Evolutionary conservation across 2,797 vertebrate species (phyloP).

Genomic region (Melanogrammus aeglefinus): DNA sequence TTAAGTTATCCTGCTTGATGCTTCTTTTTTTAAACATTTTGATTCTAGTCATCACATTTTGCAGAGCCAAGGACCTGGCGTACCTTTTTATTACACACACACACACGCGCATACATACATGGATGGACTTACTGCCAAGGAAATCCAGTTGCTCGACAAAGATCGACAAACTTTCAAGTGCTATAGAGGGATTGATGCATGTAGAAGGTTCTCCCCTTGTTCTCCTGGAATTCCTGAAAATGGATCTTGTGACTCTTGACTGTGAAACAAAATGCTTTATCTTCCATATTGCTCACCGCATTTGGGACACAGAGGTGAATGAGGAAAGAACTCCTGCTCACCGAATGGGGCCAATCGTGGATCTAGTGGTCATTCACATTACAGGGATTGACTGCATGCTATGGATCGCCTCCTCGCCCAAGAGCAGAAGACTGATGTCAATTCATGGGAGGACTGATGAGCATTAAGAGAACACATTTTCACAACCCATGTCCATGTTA

Average conservation of each 20-base stretch:
- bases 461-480: not conserved
- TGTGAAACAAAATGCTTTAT: conserved; percentile 49
- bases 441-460: not conserved
- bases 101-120: conserved; percentile 14
- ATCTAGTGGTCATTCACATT: not conserved
- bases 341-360: not conserved
- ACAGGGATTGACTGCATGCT: not conserved
- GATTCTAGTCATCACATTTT: conserved; percentile 18
- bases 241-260: conserved; percentile 39
- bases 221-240: conserved; percentile 30
- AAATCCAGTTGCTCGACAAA: conserved; percentile 33
- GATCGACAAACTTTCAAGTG: conserved; percentile 33
- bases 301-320: conserved; percentile 35
- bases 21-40: not conserved
- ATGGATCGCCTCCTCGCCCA: not conserved
- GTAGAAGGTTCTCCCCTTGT: conserved; percentile 40
- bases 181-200: conserved; percentile 42
- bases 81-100: conserved; percentile 32
- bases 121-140: conserved; percentile 55
- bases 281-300: conserved; percentile 32
- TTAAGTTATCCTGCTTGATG: conserved; percentile 17
- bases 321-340: not conserved
- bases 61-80: conserved; percentile 22
- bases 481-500: not conserved
- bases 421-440: not conserved